Percentiles rank a stretch among this genome's conserved stretches.
phyloP scores from a whole-genome alignment of 2,113 vertebrate genomes.

The Callopanchax toddi region DNA sequence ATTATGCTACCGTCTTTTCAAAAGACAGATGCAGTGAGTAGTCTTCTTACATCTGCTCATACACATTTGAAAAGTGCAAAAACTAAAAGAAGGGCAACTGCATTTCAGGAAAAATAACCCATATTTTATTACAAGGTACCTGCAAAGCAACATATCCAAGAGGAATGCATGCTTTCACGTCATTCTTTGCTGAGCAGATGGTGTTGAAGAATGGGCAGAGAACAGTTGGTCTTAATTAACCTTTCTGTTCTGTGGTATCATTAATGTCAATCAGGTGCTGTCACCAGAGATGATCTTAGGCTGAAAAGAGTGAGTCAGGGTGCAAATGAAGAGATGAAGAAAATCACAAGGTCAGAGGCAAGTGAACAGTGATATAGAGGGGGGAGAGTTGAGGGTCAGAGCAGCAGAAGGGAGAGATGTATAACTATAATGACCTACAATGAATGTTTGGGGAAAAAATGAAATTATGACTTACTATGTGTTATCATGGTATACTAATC shows the following conservation, averaged over 20 bases:
- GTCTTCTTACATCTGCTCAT: neutral
- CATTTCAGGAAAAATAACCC: neutral
- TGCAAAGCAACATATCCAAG: neutral
- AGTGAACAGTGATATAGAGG: conserved; percentile 44
- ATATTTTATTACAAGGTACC: neutral
- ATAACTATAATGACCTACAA: too few species aligned
- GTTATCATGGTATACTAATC: too few species aligned
- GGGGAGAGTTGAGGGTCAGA: conserved; percentile 27
- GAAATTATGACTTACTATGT: too few species aligned
- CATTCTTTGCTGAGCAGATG: conserved; percentile 62
- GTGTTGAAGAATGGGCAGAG: conserved; percentile 46
- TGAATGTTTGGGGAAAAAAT: too few species aligned
- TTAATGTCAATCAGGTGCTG: conserved; percentile 71
- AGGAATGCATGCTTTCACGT: neutral
- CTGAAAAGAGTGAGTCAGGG: conserved; percentile 51
- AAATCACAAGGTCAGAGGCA: conserved; percentile 42
- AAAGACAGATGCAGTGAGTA: neutral
- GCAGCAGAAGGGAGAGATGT: conserved; percentile 14
- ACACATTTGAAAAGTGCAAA: neutral
- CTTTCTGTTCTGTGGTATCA: conserved; percentile 66
- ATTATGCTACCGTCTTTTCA: neutral
- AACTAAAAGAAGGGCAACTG: neutral
- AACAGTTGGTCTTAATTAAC: conserved; percentile 78
- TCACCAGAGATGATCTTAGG: conserved; percentile 62
- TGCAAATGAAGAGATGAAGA: conserved; percentile 56